Conservation (phyloP, 2,888 invertebrate species). For the Metalampra italica region DNA sequence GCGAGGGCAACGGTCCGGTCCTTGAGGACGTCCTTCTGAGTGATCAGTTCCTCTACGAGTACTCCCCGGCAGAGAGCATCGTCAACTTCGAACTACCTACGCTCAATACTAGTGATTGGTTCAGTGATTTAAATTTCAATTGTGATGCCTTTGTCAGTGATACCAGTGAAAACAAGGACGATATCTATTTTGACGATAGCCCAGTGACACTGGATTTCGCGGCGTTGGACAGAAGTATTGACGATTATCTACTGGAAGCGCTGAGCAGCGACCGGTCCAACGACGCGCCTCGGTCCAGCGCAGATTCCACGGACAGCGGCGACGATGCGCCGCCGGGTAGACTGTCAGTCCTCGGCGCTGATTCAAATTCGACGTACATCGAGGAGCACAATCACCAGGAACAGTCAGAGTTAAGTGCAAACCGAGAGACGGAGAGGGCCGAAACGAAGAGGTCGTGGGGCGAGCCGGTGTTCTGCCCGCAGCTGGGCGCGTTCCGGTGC, state of each 20-base stretch:
- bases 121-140: slow-evolving; percentile 59
- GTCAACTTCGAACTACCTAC: slow-evolving; percentile 67
- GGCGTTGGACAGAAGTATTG: slow-evolving; percentile 59
- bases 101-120: slow-evolving; percentile 46
- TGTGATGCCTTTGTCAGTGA: slow-evolving; percentile 61
- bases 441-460: slow-evolving; percentile 54
- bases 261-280: slow-evolving; percentile 50
- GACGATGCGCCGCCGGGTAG: slow-evolving; percentile 31
- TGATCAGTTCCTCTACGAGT: slow-evolving; percentile 62
- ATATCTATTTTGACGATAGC: slow-evolving; percentile 39
- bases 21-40: slow-evolving; percentile 56
- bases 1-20: slow-evolving; percentile 45
- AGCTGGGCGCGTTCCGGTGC: slow-evolving; percentile 82
- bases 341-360: slow-evolving; percentile 35
- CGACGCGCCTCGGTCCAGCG: slow-evolving; percentile 41
- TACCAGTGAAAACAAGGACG: slow-evolving; percentile 46
- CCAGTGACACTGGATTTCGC: slow-evolving; percentile 58
- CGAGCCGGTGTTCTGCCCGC: slow-evolving; percentile 59
- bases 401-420: slow-evolving; percentile 16
- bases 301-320: slow-evolving; percentile 37
- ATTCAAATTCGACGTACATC: slow-evolving; percentile 39
- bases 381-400: slow-evolving; percentile 38
- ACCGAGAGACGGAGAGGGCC: slow-evolving; percentile 24
- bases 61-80: slow-evolving; percentile 66
- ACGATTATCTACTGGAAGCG: slow-evolving; percentile 61